Percentiles rank a stretch among this genome's conserved stretches.
These are phyloP conservation scores for Allacma fusca DNA, from an alignment of 2,888 invertebrate species.

Conservation along the genomic window DNA sequence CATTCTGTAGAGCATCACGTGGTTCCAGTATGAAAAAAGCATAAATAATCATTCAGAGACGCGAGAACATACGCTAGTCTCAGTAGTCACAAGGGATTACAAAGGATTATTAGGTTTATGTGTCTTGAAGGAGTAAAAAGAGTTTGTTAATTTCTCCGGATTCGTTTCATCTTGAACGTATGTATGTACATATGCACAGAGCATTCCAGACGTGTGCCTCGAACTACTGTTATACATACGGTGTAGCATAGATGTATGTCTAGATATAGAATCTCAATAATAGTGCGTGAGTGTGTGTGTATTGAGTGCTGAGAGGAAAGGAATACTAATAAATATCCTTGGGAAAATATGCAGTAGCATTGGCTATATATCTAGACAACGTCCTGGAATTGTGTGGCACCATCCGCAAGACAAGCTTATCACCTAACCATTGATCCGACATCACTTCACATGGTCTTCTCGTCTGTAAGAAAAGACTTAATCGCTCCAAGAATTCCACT, in stretches of 20 bases:
- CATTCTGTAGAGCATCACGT: not conserved
- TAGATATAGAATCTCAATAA: no score
- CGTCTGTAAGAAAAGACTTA: conserved; percentile 30
- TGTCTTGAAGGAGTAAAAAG: not conserved
- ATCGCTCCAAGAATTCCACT: conserved; percentile 35
- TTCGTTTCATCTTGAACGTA: not conserved
- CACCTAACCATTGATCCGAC: conserved; percentile 37
- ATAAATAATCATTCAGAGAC: not conserved
- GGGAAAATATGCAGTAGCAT: not conserved
- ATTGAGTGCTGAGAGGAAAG: not conserved
- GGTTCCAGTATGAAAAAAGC: not conserved
- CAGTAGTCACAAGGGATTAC: conserved; percentile 7
- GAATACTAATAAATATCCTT: not conserved
- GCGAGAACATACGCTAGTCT: not conserved
- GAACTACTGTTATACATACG: no score
- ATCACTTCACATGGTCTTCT: conserved; percentile 31
- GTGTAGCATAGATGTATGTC: no score
- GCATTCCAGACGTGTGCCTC: no score
- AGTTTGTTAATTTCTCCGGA: not conserved
- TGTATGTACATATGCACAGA: no score
- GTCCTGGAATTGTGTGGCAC: not conserved
- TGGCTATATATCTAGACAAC: not conserved
- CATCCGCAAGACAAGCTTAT: conserved; percentile 14
- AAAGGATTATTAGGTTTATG: not conserved
- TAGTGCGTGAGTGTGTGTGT: no score